phyloP scores from a whole-genome alignment of 2,888 invertebrate genomes.

The Spisula subtruncata region DNA sequence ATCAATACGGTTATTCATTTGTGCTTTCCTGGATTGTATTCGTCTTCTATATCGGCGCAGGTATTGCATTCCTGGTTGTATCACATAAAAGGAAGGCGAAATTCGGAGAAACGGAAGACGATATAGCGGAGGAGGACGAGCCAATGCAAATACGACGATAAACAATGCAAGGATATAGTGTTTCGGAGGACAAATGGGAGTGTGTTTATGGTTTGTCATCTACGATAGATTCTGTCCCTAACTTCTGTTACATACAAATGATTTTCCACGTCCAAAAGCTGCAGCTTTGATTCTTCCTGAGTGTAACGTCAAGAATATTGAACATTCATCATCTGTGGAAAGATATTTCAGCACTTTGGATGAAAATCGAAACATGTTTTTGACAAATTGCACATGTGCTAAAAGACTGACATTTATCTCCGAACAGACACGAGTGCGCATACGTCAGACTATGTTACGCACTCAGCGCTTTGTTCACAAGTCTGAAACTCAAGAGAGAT shows the following conservation, averaged over 20 bases:
- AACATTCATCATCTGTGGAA: not conserved
- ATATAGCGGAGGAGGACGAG: constrained; percentile 93
- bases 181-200: not conserved
- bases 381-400: not conserved
- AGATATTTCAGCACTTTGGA: not conserved
- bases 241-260: not conserved
- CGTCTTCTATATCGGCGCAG: constrained; percentile 91
- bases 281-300: constrained; percentile 1
- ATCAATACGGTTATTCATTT: constrained; percentile 90
- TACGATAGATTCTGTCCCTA: not conserved
- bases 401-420: not conserved
- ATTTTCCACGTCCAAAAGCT: not conserved
- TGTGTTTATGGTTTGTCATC: not conserved
- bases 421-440: not conserved
- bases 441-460: not conserved
- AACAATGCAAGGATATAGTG: not conserved
- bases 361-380: not conserved
- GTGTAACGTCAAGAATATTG: not conserved
- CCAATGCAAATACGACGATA: constrained; percentile 92
- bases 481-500: not conserved
- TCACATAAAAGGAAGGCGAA: constrained; percentile 95
- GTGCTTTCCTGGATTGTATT: constrained; percentile 92
- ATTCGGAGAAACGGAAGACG: constrained; percentile 93
- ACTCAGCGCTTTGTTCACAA: not conserved
- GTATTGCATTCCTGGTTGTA: constrained; percentile 93